These are phyloP conservation scores for Lontra canadensis DNA, from an alignment of 2,113 vertebrate genomes.

Conservation along the genomic window DNA sequence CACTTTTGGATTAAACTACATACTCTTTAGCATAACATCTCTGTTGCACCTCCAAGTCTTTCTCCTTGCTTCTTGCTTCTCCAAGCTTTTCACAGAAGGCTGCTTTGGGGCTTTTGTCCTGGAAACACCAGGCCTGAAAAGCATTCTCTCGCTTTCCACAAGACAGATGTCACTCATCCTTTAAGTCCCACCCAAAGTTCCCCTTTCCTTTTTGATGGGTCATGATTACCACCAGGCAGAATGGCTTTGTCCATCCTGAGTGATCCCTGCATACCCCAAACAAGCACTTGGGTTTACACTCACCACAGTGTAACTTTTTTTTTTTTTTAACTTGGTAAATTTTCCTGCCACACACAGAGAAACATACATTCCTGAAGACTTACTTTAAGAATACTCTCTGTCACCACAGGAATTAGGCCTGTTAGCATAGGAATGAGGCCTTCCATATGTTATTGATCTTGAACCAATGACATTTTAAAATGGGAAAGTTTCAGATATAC, in stretches of 20 bases:
- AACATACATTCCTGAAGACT: not conserved
- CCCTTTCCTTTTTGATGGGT: slow-evolving; percentile 9
- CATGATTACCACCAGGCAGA: slow-evolving; percentile 36
- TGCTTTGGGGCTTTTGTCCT: not conserved
- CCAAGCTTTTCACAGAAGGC: not conserved
- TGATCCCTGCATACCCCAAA: slow-evolving; percentile 31
- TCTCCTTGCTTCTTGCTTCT: not conserved
- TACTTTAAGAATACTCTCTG: not conserved
- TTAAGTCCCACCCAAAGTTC: slow-evolving; percentile 46
- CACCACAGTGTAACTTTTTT: slow-evolving; percentile 5
- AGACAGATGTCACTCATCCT: slow-evolving; percentile 30
- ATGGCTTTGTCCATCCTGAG: not conserved
- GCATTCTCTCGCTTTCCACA: not conserved
- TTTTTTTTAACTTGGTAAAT: slow-evolving; percentile 34
- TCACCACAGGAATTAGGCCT: not conserved
- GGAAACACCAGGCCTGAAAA: slow-evolving; percentile 8
- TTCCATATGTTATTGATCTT: not conserved
- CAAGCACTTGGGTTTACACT: slow-evolving; percentile 25
- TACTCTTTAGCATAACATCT: not conserved
- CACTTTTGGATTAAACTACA: slow-evolving; percentile 5
- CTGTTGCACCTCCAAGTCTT: not conserved
- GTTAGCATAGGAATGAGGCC: not conserved
- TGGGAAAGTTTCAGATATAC: slow-evolving; percentile 18
- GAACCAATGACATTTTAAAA: not conserved
- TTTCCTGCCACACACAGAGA: not conserved